Evolutionary conservation across 2,113 vertebrate species (phyloP).

Genomic region (Mystacornis crossleyi): DNA sequence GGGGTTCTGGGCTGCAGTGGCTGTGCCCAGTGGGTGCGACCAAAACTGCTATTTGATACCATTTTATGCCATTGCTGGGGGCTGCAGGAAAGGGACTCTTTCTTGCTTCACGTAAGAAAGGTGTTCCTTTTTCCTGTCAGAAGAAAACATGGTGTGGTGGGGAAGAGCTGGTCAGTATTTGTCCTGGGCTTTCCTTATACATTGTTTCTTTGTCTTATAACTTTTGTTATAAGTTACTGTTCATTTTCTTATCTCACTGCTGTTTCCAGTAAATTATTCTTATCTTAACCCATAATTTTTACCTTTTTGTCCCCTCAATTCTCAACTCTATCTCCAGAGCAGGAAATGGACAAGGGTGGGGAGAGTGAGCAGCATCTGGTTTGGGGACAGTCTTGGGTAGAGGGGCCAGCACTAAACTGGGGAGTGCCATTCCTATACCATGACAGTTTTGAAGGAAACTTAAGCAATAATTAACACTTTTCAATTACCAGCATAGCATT

Average conservation of each 20-base stretch:
- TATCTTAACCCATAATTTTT: neutral
- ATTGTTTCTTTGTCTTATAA: neutral
- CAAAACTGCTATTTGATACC: neutral
- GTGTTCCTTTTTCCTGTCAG: neutral
- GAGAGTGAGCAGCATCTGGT: neutral
- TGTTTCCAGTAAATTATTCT: neutral
- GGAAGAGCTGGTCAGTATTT: rapidly evolving
- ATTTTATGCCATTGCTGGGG: rapidly evolving
- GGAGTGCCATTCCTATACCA: neutral
- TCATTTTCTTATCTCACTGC: neutral
- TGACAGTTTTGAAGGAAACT: neutral
- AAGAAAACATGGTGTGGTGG: neutral
- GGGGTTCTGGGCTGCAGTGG: neutral
- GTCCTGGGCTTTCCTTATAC: neutral
- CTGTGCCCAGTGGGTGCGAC: neutral
- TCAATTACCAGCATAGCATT: neutral
- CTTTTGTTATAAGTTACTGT: neutral
- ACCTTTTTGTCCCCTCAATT: neutral
- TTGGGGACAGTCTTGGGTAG: neutral
- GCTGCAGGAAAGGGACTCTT: neutral
- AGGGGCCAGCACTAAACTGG: neutral
- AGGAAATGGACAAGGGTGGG: neutral
- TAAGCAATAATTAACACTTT: neutral
- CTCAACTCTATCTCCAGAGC: neutral
- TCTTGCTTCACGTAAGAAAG: too few relatives aligned